Base-by-base conservation (phyloP, 2,888 invertebrate species). In the Amiota minor region DNA sequence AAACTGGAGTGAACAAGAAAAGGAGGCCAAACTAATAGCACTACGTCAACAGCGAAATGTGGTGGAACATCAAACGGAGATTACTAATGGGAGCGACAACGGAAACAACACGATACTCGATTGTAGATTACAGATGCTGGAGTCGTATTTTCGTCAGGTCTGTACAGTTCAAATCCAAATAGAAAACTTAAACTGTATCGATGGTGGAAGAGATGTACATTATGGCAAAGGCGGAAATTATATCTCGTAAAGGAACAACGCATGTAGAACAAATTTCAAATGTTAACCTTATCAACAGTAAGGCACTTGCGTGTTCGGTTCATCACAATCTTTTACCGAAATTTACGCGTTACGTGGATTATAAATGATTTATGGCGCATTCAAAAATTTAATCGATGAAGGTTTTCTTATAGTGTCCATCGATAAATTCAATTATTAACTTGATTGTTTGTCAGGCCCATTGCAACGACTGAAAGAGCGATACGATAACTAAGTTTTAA, bases 401-500 rank as follows among this genome's bases (percentile, higher is more conserved):
- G 12, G 68, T 49, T 1, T 1, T 4, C 49, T 23, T 49, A 50
- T 72, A 14, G 6, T 59, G n/a, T 9, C 23, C 12, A 59, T 72
- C 12, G 61, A 69, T 16, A 69, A 68, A 23, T 72, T 64, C 35
- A 67, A 67, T 16, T 72, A 72, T 14, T 14, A 68, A 3, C 20
- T 72, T n/a, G 68, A 69, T 61, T 72, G 69, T 45, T 49, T 69
- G 8, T 69, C 69, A 16, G 72, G 72, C 45, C 59, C 72, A 20
- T 11, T 67, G 10, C 20, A 14, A 11, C 67, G 67, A 11, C 50
- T 67, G 16, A 53, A 73, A 18, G 53, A 73, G 12, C 50, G 55
- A 46, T 73, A 56, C 35, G 70, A 73, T 23, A 73, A 73, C 35
- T 6, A 73, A 35, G 64, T 70, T 14, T 55, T 73, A 46, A 70